Conservation (phyloP, 2,113 vertebrate genomes). For the Ptyas mucosa region DNA sequence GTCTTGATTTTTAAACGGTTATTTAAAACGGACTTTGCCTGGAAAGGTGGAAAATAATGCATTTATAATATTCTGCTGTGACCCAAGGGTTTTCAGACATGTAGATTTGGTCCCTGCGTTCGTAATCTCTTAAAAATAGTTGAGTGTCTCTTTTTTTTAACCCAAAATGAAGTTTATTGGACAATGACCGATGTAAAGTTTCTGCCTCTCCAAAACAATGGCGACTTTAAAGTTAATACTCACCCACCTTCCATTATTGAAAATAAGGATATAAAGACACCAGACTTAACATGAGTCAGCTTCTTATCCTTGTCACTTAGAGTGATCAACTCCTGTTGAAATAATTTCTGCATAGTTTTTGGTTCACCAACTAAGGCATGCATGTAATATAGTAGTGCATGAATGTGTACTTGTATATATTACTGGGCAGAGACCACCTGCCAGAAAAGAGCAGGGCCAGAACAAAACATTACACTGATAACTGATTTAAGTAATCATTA, state of each 20-base stretch:
- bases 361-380: background rate
- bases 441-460: background rate
- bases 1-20: conserved; percentile 32
- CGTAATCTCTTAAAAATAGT: background rate
- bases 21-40: conserved; percentile 19
- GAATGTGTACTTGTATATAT: background rate
- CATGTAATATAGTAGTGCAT: background rate
- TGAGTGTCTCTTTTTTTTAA: background rate
- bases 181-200: background rate
- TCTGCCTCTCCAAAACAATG: background rate
- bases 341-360: background rate
- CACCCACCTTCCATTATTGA: background rate
- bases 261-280: background rate
- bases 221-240: background rate
- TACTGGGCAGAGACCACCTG: background rate
- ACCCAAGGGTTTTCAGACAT: background rate
- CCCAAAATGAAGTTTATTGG: background rate
- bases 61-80: background rate
- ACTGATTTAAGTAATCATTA: background rate
- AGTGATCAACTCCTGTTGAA: background rate
- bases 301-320: background rate
- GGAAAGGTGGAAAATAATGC: background rate
- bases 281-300: background rate
- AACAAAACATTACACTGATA: background rate
- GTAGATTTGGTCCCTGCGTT: conserved; percentile 6